Percentiles rank a stretch among this genome's conserved stretches.
Evolutionary conservation across 1,140 invertebrate species (phyloP).

Genomic region (Drosophila pectinifera): DNA sequence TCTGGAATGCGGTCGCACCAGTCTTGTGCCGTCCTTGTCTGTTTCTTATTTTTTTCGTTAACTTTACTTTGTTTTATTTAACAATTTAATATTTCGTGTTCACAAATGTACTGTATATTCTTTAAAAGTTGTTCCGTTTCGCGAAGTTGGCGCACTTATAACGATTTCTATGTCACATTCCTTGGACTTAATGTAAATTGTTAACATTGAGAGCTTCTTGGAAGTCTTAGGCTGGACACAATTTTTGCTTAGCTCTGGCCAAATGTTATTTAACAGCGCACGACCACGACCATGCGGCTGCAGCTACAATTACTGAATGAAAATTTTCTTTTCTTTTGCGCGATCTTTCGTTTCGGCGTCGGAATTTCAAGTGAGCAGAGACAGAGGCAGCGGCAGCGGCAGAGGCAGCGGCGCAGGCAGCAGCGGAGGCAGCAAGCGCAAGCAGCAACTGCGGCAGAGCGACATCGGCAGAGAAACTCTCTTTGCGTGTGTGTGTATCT

Average conservation of each 20-base stretch:
- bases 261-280: conserved; percentile 10
- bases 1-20: conserved; percentile 80
- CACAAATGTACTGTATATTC: not conserved
- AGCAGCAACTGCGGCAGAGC: not conserved
- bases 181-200: conserved; percentile 5
- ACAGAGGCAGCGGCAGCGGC: conserved; percentile 12
- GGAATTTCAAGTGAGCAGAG: conserved; percentile 31
- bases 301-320: conserved; percentile 46
- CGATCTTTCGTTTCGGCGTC: conserved; percentile 70
- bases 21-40: conserved; percentile 54
- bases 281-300: conserved; percentile 39
- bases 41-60: conserved; percentile 6
- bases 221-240: conserved; percentile 6
- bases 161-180: conserved; percentile 6
- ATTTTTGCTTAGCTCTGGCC: conserved; percentile 1
- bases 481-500: conserved; percentile 31
- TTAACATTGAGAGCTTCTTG: conserved; percentile 6
- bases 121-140: not conserved
- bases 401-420: conserved; percentile 13
- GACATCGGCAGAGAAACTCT: conserved; percentile 57
- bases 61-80: conserved; percentile 23
- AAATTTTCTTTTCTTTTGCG: conserved; percentile 80
- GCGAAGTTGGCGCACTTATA: conserved; percentile 7
- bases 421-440: conserved; percentile 12
- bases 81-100: conserved; percentile 20